Evolutionary conservation across 2,113 vertebrate species (phyloP).

Genomic region (Ochotona princeps): DNA sequence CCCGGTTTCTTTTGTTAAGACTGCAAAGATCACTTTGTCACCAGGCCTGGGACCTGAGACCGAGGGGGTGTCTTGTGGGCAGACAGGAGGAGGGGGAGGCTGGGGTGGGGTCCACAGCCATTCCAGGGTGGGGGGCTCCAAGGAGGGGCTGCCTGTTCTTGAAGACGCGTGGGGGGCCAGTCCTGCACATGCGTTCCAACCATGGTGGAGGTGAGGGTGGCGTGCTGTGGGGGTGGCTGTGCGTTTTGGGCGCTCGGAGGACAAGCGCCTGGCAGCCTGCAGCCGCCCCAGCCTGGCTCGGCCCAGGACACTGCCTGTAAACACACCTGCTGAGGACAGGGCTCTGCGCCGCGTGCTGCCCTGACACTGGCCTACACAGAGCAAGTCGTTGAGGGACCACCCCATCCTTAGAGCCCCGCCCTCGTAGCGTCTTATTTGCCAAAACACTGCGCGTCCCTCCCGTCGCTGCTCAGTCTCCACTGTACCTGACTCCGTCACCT

Average conservation of each 20-base stretch:
- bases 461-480: constrained; percentile 84
- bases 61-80: constrained; percentile 68
- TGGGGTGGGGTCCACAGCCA: constrained; percentile 54
- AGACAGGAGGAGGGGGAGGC: constrained; percentile 16
- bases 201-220: background rate
- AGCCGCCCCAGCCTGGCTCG: too few species aligned
- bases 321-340: constrained; percentile 49
- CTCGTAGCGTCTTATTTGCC: constrained; percentile 81
- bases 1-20: constrained; percentile 83
- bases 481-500: constrained; percentile 83
- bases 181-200: background rate
- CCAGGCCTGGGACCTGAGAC: constrained; percentile 74
- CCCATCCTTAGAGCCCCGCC: constrained; percentile 78
- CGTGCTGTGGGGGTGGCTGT: too few species aligned
- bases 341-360: too few species aligned
- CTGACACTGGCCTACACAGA: too few species aligned
- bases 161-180: too few species aligned
- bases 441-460: constrained; percentile 64
- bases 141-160: too few species aligned
- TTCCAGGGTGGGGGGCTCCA: background rate
- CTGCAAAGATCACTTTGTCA: constrained; percentile 80
- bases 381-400: constrained; percentile 61
- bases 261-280: too few species aligned
- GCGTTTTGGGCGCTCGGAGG: too few species aligned
- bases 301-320: constrained; percentile 27